Percentiles rank a stretch among this genome's conserved stretches.
These are phyloP conservation scores for Sympetrum striolatum DNA, from an alignment of 2,888 invertebrate genomes.

Conservation along the genomic window DNA sequence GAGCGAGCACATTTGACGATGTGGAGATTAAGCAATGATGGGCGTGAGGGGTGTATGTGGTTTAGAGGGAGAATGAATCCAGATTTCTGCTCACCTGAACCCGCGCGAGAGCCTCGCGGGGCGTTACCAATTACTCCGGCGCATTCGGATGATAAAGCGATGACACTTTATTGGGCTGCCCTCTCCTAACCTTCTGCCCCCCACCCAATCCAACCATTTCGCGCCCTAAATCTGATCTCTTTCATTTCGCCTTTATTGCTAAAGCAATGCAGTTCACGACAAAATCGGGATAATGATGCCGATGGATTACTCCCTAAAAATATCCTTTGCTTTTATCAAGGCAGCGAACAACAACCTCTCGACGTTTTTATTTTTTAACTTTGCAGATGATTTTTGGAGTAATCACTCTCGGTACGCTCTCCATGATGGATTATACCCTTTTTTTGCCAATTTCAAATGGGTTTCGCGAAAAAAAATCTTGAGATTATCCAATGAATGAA, in stretches of 20 bases:
- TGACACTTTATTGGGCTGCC: constrained; percentile 37
- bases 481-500: too few species aligned
- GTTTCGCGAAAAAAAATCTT: too few species aligned
- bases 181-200: neutral
- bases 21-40: neutral
- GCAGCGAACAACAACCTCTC: too few species aligned
- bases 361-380: too few species aligned
- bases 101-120: constrained; percentile 27
- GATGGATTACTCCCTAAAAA: neutral
- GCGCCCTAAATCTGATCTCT: constrained; percentile 18
- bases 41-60: neutral
- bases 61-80: neutral
- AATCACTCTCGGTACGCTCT: too few species aligned
- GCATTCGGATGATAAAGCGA: constrained; percentile 40
- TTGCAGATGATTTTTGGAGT: too few species aligned
- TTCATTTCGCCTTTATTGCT: neutral
- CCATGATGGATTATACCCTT: too few species aligned
- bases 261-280: neutral
- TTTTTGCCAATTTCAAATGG: too few species aligned
- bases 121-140: constrained; percentile 38
- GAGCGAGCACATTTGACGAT: constrained; percentile 25
- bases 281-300: neutral
- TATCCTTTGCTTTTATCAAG: too few species aligned
- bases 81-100: constrained; percentile 24
- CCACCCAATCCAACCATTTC: neutral